A percentile compares a stretch with the other conserved stretches of the same genome.
Conservation (phyloP, 2,113 vertebrate species). For the Amia ocellicauda region DNA sequence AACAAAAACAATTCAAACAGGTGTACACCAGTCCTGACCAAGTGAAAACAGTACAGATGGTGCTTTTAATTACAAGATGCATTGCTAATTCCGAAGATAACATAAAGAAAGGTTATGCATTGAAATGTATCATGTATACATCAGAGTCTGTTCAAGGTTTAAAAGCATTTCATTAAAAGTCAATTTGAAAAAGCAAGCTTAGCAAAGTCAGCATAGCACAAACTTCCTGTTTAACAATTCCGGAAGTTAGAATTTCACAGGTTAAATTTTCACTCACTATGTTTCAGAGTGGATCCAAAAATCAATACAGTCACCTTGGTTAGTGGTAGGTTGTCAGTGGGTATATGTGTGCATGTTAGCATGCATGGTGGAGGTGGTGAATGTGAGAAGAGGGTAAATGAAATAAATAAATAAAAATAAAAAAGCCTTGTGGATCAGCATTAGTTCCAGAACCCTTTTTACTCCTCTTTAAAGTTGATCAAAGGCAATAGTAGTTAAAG, state of each 20-base stretch:
- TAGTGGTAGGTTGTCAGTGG: conserved; percentile 64
- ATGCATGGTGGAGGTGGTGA: conserved; percentile 26
- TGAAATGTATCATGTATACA: too few species aligned
- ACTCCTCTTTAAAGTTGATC: conserved; percentile 70
- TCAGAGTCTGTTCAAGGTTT: background rate
- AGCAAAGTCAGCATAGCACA: background rate
- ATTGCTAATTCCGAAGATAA: too few species aligned
- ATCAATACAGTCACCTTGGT: conserved; percentile 75
- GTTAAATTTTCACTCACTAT: conserved; percentile 33
- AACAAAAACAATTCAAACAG: background rate
- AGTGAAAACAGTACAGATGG: too few species aligned
- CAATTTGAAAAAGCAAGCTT: conserved; percentile 27
- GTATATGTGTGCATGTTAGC: conserved; percentile 34
- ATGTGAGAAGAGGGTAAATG: conserved; percentile 31
- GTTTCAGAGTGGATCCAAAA: conserved; percentile 43
- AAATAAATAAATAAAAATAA: too few species aligned
- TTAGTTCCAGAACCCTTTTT: conserved; percentile 66
- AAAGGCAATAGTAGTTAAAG: conserved; percentile 68
- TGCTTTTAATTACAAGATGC: too few species aligned
- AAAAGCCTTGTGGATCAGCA: conserved; percentile 61
- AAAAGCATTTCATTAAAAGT: conserved; percentile 24
- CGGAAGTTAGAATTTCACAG: conserved; percentile 33
- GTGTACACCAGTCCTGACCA: too few species aligned
- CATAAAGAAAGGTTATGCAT: too few species aligned
- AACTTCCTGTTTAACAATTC: background rate